Evolutionary conservation across 2,797 vertebrate genomes (phyloP), one percentile per base, ranked within the genome.

Genomic region (Leptoclinus maculatus): DNA sequence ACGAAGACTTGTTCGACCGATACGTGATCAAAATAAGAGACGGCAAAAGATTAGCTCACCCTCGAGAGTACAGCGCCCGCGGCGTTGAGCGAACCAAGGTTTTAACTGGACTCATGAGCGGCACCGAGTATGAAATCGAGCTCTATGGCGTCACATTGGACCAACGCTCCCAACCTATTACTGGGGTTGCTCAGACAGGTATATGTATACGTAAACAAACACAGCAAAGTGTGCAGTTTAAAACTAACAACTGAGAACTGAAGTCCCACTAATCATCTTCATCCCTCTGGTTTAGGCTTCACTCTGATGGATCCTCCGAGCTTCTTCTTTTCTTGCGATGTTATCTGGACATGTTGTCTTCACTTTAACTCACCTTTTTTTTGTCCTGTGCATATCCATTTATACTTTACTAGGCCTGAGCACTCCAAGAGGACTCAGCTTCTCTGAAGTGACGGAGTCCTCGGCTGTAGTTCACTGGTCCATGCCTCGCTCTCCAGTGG

Each of bases 11-110:
- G 91, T 99, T 99, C 93, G 96, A 98, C 94, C 95, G 95, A 90
- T 99, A 97, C 94, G 93, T 97, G 86, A 96, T 99, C 94, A 98
- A 96, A 96, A 95, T 99, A 91, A 96, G 97, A 93, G 97, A 98
- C 89, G 90, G 92, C 88, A 97, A 96, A 92, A 96, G 94, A 84
- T 93, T 96, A 58, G 93, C 93, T 72, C 95, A 97, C 56, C 97
- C 96, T 11, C 92, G 94, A 83, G 97, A 98, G 89, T 89, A 95
- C 79, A 95, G 80, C 75, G 89, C 96, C 16, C 90, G 89, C 39
- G 96, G 97, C 47, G 92, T 94, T 0, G 95, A 97, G 68, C 95
- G 96, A 63, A 97, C 96, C 87, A 95, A 93, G 85, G 95, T 97
- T 32, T 85, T 99, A 86, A 95, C 92, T 3, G 95, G 95, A 84